These are phyloP conservation scores for Etheostoma nigrum DNA, from an alignment of 2,797 vertebrate genomes.

Conservation along the genomic window DNA sequence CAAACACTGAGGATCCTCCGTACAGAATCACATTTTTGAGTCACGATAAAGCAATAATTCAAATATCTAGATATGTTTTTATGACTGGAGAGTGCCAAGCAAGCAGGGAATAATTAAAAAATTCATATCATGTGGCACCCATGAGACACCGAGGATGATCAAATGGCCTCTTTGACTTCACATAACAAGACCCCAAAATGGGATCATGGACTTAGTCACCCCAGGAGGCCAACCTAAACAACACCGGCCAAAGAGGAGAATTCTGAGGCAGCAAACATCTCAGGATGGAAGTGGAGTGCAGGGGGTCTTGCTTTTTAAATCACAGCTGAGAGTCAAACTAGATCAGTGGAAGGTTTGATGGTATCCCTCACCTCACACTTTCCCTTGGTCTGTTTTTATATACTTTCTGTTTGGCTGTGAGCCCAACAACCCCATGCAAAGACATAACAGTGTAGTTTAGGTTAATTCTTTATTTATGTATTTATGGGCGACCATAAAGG, in stretches of 20 bases:
- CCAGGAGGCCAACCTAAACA: slow-evolving; percentile 77
- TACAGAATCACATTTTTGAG: slow-evolving; percentile 18
- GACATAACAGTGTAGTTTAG: slow-evolving; percentile 33
- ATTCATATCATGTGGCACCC: slow-evolving; percentile 61
- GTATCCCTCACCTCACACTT: slow-evolving; percentile 64
- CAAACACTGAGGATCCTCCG: slow-evolving; percentile 6
- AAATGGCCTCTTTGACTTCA: slow-evolving; percentile 61
- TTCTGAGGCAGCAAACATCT: slow-evolving; percentile 62
- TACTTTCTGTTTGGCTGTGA: slow-evolving; percentile 42
- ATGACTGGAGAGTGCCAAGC: slow-evolving; percentile 31
- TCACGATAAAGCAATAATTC: slow-evolving; percentile 50
- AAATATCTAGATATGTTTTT: slow-evolving; percentile 51
- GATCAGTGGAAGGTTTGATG: slow-evolving; percentile 56
- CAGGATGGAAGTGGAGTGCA: slow-evolving; percentile 32
- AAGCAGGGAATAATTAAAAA: slow-evolving; percentile 67
- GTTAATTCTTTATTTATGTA: slow-evolving; percentile 45
- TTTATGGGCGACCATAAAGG: slow-evolving; percentile 33
- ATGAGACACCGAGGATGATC: slow-evolving; percentile 56
- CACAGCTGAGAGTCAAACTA: slow-evolving; percentile 54
- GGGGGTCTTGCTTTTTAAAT: slow-evolving; percentile 45
- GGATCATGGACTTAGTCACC: slow-evolving; percentile 71
- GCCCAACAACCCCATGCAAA: slow-evolving; percentile 37
- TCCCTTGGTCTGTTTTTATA: slow-evolving; percentile 38
- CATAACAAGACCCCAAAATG: slow-evolving; percentile 68
- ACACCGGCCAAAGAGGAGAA: slow-evolving; percentile 65